Evolutionary conservation across 2,113 vertebrate genomes (phyloP).

Genomic region (Electrona antarctica): DNA sequence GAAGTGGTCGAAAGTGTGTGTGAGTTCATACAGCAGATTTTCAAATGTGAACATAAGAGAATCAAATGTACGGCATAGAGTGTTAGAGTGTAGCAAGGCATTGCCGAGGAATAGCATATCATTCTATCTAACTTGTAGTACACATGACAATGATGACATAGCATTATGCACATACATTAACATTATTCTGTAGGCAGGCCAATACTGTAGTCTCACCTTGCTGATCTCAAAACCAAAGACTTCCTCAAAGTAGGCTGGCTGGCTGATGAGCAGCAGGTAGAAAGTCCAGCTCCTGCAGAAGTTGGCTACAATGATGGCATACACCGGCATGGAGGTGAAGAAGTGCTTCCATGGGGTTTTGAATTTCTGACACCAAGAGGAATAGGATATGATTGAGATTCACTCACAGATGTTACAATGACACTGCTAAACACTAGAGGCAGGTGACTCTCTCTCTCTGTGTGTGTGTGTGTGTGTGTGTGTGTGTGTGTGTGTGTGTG

Average conservation of each 20-base stretch:
- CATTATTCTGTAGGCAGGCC: neutral
- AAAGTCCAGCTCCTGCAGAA: conserved; percentile 96
- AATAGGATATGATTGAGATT: conserved; percentile 42
- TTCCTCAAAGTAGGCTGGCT: conserved; percentile 92
- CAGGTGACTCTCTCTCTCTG: too few relatives aligned
- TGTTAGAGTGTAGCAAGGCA: too few relatives aligned
- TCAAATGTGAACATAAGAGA: too few relatives aligned
- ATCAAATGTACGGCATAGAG: too few relatives aligned
- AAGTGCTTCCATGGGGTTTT: conserved; percentile 90
- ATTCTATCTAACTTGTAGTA: too few relatives aligned
- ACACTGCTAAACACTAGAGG: too few relatives aligned
- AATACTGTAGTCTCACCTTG: conserved; percentile 77
- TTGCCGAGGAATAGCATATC: too few relatives aligned
- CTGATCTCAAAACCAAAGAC: conserved; percentile 95
- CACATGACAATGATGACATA: neutral
- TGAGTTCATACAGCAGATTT: too few relatives aligned
- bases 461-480: neutral
- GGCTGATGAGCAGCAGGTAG: conserved; percentile 92
- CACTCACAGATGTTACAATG: too few relatives aligned
- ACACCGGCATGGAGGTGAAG: conserved; percentile 94
- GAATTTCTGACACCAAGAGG: conserved; percentile 84
- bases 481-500: neutral
- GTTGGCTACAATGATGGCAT: conserved; percentile 93
- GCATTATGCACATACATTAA: neutral
- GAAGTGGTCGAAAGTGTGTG: too few relatives aligned